A percentile compares a stretch with the other conserved stretches of the same genome.
Evolutionary conservation across 2,888 invertebrate species (phyloP).

Genomic region (Gortyna flavago): DNA sequence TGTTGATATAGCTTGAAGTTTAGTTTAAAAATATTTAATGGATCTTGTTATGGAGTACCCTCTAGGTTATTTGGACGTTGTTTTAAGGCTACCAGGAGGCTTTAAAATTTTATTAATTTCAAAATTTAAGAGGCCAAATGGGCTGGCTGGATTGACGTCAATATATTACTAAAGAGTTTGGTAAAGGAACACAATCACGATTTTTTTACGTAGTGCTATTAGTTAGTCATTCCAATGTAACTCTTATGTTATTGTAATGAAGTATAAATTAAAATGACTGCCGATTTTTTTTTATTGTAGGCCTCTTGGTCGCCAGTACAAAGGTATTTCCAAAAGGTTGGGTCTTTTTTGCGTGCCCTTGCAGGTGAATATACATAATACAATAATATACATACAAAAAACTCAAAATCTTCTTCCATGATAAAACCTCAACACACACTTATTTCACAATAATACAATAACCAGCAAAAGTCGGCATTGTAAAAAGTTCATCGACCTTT

Average conservation of each 20-base stretch:
- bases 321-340: background rate
- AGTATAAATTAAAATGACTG: background rate
- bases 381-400: slow-evolving; percentile 9
- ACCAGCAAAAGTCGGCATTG: slow-evolving; percentile 68
- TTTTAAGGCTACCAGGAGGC: background rate
- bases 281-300: background rate
- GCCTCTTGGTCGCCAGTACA: background rate
- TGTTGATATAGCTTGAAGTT: slow-evolving; percentile 7
- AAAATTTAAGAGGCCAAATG: background rate
- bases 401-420: background rate
- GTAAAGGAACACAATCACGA: background rate
- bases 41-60: slow-evolving; percentile 4
- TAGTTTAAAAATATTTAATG: slow-evolving; percentile 6
- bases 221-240: background rate
- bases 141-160: background rate
- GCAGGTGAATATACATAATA: too few relatives aligned
- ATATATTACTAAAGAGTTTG: background rate
- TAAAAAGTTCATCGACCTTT: slow-evolving; percentile 70
- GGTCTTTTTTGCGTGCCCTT: background rate
- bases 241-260: background rate
- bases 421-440: slow-evolving; percentile 5
- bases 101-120: background rate
- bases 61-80: slow-evolving; percentile 1
- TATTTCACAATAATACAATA: slow-evolving; percentile 26
- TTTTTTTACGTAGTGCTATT: background rate